Conservation (phyloP, 2,888 invertebrate genomes). For the Melangyna quadrimaculata region DNA sequence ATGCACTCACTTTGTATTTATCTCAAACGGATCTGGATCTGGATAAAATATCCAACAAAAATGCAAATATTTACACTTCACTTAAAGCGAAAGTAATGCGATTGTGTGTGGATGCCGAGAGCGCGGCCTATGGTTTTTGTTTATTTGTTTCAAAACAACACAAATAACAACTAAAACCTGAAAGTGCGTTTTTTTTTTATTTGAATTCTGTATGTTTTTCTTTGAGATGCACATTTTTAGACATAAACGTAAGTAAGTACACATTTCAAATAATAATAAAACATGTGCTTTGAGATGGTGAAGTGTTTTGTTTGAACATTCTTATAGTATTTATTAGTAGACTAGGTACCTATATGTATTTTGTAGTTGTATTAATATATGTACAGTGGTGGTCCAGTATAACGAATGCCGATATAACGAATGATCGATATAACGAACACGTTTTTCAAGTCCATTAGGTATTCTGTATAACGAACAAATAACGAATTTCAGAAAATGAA, state of each 20-base stretch:
- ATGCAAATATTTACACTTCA: slow-evolving; percentile 71
- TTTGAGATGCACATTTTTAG: slow-evolving; percentile 35
- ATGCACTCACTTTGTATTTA: slow-evolving; percentile 14
- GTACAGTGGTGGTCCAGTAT: too few relatives aligned
- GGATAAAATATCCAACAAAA: slow-evolving; percentile 62
- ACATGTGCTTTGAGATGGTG: slow-evolving; percentile 32
- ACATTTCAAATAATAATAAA: slow-evolving; percentile 38
- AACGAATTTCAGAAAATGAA: too few relatives aligned
- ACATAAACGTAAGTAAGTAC: background rate
- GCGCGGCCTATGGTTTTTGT: slow-evolving; percentile 1
- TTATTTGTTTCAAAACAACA: slow-evolving; percentile 17
- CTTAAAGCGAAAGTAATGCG: slow-evolving; percentile 63
- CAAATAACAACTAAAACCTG: background rate
- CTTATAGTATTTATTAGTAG: background rate
- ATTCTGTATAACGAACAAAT: too few relatives aligned
- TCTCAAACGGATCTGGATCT: slow-evolving; percentile 50
- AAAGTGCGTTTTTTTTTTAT: slow-evolving; percentile 52
- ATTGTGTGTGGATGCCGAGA: slow-evolving; percentile 35
- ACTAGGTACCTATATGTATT: too few relatives aligned
- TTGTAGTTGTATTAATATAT: background rate
- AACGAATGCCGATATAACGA: too few relatives aligned
- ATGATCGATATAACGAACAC: too few relatives aligned
- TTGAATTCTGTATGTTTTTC: slow-evolving; percentile 28
- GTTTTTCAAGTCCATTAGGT: too few relatives aligned
- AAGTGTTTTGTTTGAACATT: slow-evolving; percentile 11